These are phyloP conservation scores for Andricus curvator DNA, from an alignment of 2,888 invertebrate species.

Conservation along the genomic window DNA sequence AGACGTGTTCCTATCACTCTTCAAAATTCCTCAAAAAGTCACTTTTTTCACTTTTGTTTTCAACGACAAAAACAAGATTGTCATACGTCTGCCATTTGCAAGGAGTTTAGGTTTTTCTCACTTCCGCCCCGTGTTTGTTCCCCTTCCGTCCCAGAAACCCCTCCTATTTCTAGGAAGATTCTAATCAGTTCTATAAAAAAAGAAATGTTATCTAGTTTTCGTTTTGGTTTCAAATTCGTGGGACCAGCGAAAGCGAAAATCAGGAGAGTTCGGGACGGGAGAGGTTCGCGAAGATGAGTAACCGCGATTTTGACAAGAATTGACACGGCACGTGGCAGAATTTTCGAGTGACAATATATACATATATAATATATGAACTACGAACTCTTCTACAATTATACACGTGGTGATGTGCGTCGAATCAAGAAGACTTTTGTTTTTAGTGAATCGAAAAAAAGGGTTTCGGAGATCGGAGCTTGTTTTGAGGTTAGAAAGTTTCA, in stretches of 20 bases:
- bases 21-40: background rate
- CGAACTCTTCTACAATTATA: background rate
- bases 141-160: background rate
- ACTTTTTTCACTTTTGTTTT: background rate
- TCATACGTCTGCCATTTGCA: conserved; percentile 53
- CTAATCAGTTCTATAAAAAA: background rate
- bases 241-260: no score
- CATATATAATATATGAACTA: background rate
- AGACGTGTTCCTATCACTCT: background rate
- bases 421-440: background rate
- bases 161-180: background rate
- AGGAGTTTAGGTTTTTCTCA: conserved; percentile 36
- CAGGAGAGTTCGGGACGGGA: background rate
- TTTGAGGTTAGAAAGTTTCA: no score
- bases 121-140: conserved; percentile 33
- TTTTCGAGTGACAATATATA: background rate
- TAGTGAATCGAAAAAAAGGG: background rate
- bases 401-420: background rate
- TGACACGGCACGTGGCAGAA: background rate
- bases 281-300: background rate
- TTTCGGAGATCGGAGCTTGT: background rate
- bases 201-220: background rate
- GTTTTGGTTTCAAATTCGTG: background rate
- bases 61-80: conserved; percentile 33
- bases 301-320: background rate